Conservation (phyloP, 2,797 vertebrate genomes). For the Aselliscus stoliczkanus region DNA sequence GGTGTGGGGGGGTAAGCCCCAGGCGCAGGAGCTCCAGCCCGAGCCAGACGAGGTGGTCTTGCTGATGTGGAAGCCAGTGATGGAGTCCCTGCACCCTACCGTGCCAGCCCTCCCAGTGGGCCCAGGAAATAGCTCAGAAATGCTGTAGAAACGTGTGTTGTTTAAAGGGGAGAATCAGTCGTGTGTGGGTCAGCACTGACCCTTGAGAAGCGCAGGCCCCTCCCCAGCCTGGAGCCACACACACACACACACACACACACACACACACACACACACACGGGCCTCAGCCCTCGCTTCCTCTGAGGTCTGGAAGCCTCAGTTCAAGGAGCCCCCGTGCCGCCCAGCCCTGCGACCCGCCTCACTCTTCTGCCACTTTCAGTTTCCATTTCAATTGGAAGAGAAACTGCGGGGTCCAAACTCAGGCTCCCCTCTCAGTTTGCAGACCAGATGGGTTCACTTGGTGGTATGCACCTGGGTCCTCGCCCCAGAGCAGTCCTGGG, state of each 20-base stretch:
- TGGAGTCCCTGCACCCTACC: accelerated
- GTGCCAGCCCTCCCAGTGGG: accelerated
- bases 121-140: neutral
- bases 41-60: neutral
- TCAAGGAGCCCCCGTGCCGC: neutral
- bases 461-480: too few species aligned
- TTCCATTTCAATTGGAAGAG: neutral
- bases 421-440: neutral
- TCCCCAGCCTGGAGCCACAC: too few species aligned
- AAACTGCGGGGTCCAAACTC: neutral
- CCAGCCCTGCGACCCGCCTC: accelerated
- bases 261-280: too few species aligned
- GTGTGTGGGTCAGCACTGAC: too few species aligned
- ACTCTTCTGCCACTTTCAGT: neutral
- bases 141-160: too few species aligned
- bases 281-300: neutral
- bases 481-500: neutral
- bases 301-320: neutral
- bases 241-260: too few species aligned
- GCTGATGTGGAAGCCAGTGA: too few species aligned
- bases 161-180: too few species aligned
- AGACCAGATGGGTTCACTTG: neutral
- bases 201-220: too few species aligned
- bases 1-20: neutral
- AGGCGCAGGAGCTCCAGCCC: accelerated